Base-by-base conservation (phyloP, 2,113 vertebrate species). In the Scytalopus superciliaris region DNA sequence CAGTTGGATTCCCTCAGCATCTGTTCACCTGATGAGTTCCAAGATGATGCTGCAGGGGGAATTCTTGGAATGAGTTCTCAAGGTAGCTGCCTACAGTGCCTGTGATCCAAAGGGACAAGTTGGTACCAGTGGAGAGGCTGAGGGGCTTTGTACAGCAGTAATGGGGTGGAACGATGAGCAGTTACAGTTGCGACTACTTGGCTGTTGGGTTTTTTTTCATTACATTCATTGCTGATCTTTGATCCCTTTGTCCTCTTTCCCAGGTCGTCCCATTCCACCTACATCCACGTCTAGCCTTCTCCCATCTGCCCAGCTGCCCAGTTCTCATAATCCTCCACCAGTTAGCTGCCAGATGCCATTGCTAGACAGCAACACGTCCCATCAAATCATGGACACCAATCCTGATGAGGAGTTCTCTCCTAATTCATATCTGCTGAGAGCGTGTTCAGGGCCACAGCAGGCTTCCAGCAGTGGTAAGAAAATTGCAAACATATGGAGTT, bases 261-360 rank as follows among this genome's bases (percentile, higher is more conserved):
- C 98, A 99, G 99, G 99, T 99, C 99, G 99, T 98, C 99, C 99
- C 98, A 99, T 99, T 97, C 99, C 99, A 99, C 99, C 99, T 97
- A 99, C 99, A 98, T 99, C 99, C 95, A 99, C 99, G 97, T 99
- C 99, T 94, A 99, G 99, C 98, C 99, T 99, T 93, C 99, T 99
- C 97, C 99, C 99, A 98, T 99, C 99, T 95, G 99, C 99, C 96
- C 99, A 99, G 91, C 98, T 98, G 97, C 99, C 99, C 94, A 98
- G 98, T 97, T 99, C 99, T 95, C 98, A 99, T 98, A 99, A 99
- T 80, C 98, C 98, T 98, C 98, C 98, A 95, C 98, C 99, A 83
- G 99, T 99, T 92, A 99, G 98, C 95, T 99, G 99, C 98, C 99
- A 99, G 99, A 99, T 99, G 98, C 99, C 99, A 97, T 99, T 99